phyloP scores from a whole-genome alignment of 2,113 vertebrate genomes.

The Callaeas wilsoni region DNA sequence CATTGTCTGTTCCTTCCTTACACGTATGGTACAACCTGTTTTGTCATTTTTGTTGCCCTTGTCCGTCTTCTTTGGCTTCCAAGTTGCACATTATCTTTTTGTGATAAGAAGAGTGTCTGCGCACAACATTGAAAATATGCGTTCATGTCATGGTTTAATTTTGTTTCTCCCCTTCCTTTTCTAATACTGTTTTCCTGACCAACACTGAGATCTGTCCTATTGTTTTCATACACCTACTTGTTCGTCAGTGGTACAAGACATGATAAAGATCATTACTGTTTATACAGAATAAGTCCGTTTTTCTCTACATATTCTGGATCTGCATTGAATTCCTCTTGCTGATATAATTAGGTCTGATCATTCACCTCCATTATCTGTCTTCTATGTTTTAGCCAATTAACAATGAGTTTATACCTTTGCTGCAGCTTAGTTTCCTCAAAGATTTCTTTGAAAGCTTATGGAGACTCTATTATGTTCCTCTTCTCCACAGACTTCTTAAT shows the following conservation, averaged over 20 bases:
- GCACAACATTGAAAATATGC: neutral
- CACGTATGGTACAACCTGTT: accelerated
- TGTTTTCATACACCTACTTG: neutral
- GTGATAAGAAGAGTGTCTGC: neutral
- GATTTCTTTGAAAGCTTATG: neutral
- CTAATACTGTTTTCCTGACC: neutral
- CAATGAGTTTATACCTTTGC: neutral
- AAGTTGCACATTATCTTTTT: neutral
- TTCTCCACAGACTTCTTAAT: neutral
- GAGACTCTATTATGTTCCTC: neutral
- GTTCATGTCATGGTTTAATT: neutral
- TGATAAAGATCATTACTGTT: neutral
- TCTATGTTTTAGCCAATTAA: neutral
- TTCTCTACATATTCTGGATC: neutral
- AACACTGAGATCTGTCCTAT: neutral
- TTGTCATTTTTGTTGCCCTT: neutral
- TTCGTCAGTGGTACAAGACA: neutral
- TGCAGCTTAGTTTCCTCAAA: neutral
- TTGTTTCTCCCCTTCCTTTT: neutral
- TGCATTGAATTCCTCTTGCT: neutral
- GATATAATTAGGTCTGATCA: neutral
- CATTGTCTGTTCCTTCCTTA: neutral
- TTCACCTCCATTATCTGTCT: neutral
- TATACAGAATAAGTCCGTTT: neutral
- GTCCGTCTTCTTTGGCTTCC: neutral